Evolutionary conservation across 2,888 invertebrate genomes (phyloP).

Genomic region (Vanessa cardui): DNA sequence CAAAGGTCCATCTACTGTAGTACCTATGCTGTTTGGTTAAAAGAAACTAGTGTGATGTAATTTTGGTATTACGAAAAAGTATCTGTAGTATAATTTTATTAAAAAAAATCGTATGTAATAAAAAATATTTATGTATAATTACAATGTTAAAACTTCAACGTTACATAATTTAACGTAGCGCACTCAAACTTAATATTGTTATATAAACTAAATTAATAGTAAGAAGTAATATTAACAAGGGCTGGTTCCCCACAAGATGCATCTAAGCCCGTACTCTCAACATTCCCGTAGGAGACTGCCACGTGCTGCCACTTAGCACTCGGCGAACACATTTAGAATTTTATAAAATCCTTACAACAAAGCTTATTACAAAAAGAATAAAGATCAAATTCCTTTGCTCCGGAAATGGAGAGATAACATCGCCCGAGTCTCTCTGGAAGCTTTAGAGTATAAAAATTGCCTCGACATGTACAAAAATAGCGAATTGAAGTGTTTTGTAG

Average conservation of each 20-base stretch:
- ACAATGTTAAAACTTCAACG: neutral
- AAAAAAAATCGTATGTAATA: neutral
- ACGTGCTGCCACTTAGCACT: constrained; percentile 79
- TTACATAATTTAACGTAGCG: constrained; percentile 30
- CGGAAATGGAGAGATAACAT: constrained; percentile 54
- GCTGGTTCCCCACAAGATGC: constrained; percentile 73
- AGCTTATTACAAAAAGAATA: constrained; percentile 47
- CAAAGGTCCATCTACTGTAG: too few relatives aligned
- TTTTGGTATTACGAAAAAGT: too few relatives aligned
- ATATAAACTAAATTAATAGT: constrained; percentile 68
- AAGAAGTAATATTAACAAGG: constrained; percentile 70
- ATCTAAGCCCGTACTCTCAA: constrained; percentile 68
- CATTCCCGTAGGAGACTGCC: constrained; percentile 63
- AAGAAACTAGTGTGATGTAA: too few relatives aligned
- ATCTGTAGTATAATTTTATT: too few relatives aligned
- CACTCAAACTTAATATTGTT: constrained; percentile 52
- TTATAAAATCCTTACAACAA: constrained; percentile 45
- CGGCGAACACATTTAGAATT: constrained; percentile 57
- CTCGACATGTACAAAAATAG: constrained; percentile 76
- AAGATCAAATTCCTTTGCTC: constrained; percentile 63
- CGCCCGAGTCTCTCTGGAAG: constrained; percentile 70
- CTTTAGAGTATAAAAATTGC: constrained; percentile 74
- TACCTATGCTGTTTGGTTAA: too few relatives aligned
- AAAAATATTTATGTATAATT: neutral
- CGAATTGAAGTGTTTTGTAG: constrained; percentile 68